Conservation (phyloP, 1,140 invertebrate genomes). For the Zaprionus kolodkinae region DNA sequence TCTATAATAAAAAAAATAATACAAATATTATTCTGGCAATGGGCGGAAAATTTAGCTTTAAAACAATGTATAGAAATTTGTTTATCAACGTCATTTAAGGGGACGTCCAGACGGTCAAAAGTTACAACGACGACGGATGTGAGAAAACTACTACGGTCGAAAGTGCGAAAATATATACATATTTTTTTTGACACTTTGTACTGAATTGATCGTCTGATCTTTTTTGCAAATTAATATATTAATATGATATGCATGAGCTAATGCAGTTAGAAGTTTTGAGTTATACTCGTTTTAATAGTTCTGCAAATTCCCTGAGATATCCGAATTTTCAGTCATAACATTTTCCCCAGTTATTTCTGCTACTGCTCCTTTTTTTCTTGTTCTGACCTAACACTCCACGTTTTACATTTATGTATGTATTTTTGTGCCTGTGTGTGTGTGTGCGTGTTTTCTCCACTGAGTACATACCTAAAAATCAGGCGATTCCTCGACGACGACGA, state of each 20-base stretch:
- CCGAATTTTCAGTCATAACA: background rate
- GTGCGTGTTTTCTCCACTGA: slow-evolving; percentile 18
- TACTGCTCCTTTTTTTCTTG: background rate
- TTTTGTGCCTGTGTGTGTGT: slow-evolving; percentile 7
- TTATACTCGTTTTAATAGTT: background rate
- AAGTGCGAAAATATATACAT: background rate
- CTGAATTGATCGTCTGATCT: slow-evolving; percentile 6
- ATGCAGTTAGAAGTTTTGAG: background rate
- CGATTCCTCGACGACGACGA: slow-evolving; percentile 61
- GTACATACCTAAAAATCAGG: slow-evolving; percentile 81
- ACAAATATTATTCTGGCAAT: background rate
- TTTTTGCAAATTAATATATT: background rate
- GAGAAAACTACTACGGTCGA: background rate
- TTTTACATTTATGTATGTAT: slow-evolving; percentile 13
- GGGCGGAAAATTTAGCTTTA: background rate
- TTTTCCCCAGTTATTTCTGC: background rate
- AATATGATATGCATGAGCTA: background rate
- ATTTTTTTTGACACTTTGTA: slow-evolving; percentile 6
- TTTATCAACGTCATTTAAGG: background rate
- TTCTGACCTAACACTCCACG: slow-evolving; percentile 4
- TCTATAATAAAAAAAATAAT: slow-evolving; percentile 18
- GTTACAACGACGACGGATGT: background rate
- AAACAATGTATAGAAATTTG: slow-evolving; percentile 4
- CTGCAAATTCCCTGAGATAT: background rate
- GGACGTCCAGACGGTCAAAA: slow-evolving; percentile 2